Conservation (phyloP, 2,888 invertebrate species). For the Lymantria dispar region DNA sequence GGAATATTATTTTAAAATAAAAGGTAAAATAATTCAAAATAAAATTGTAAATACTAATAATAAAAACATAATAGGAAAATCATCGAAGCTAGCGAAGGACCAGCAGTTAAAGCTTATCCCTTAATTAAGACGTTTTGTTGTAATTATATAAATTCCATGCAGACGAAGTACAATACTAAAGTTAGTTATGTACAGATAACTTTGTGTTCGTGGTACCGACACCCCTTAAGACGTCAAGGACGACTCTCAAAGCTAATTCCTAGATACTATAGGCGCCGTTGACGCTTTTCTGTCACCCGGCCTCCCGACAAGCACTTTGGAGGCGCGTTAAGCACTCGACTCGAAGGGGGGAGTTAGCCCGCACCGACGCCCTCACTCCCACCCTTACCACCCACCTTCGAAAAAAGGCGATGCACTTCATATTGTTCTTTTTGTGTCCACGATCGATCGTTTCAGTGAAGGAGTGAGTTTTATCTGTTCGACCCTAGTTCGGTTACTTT, state of each 20-base stretch:
- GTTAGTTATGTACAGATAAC: conserved; percentile 26
- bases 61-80: too few relatives aligned
- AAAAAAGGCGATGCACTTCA: conserved; percentile 81
- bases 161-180: background rate
- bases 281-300: conserved; percentile 65
- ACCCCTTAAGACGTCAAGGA: conserved; percentile 36
- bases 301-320: conserved; percentile 71
- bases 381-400: conserved; percentile 61
- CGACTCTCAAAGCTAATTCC: conserved; percentile 53
- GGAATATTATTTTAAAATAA: too few relatives aligned
- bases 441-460: conserved; percentile 79
- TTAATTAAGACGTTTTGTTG: too few relatives aligned
- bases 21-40: too few relatives aligned
- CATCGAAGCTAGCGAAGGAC: too few relatives aligned
- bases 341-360: conserved; percentile 38
- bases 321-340: conserved; percentile 65
- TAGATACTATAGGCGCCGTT: conserved; percentile 48
- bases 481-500: conserved; percentile 60
- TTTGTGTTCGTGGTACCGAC: conserved; percentile 16
- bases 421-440: conserved; percentile 80
- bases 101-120: too few relatives aligned
- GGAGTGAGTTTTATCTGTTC: conserved; percentile 76
- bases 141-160: too few relatives aligned
- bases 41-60: too few relatives aligned
- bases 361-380: conserved; percentile 48